Evolutionary conservation across 2,888 invertebrate species (phyloP), one percentile per base, ranked within the genome.

Genomic region (Drosophila setosimentum): DNA sequence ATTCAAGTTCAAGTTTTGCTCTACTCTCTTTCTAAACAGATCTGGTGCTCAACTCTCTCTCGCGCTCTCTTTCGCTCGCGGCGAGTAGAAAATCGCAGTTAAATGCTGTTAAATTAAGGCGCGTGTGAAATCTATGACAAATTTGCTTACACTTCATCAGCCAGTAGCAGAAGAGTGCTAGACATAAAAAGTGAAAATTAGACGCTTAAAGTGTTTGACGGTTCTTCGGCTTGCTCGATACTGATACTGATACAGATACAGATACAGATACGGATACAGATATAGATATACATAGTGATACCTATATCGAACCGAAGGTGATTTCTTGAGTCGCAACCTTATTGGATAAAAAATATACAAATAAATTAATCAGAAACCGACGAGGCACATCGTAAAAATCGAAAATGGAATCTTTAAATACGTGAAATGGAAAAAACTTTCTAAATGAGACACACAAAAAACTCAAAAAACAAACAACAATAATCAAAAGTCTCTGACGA

Each of bases 351-450:
- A 21, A 45, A 24, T 0, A 2, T 7, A 16, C 1, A 45, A 45
- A 45, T 45, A 78, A 84, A 80, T 87, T 80, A 82, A 84, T 82
- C 82, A 78, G 76, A 79, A 71, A 74, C 70, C 37, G 42, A 50
- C 50, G 3, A n/a, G n/a, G 11, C 16, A 51, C n/a, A 32, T 18
- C 55, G 35, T 37, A 66, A 78, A 84, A 87, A 80, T 87, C 87
- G 78, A 87, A 89, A 87, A 76, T 87, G 87, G 80, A 87, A 89
- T 88, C 82, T 81, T 78, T 61, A 79, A 74, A 83, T 85, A 82
- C 80, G 85, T 85, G 89, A 85, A 85, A 85, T 85, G 89, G 87
- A 86, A 89, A 86, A 63, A 86, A 86, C 85, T 86, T 86, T 86
- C 85, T 86, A 86, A 86, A 86, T 67, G 87, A 76, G 82, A 76